A percentile compares a stretch with the other conserved stretches of the same genome.
phyloP scores from a whole-genome alignment of 2,113 vertebrate genomes.

The Rhagologus leucostigma region DNA sequence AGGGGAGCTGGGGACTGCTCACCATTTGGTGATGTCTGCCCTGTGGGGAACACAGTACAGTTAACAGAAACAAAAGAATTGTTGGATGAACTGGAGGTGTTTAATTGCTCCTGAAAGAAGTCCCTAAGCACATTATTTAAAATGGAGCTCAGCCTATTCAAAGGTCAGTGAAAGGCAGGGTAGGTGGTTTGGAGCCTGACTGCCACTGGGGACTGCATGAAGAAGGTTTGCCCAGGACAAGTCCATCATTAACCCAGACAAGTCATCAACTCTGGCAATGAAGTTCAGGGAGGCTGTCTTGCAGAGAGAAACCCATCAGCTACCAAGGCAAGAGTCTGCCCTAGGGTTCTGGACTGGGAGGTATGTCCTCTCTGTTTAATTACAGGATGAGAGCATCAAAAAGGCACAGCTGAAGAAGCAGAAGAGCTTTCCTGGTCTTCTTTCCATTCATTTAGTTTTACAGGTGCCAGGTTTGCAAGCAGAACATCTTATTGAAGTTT shows the following conservation, averaged over 20 bases:
- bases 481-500: neutral
- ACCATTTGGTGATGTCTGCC: fast-evolving
- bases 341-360: neutral
- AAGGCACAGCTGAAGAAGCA: neutral
- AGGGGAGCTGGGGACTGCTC: neutral
- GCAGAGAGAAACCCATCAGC: neutral
- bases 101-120: neutral
- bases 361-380: neutral
- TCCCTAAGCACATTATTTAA: neutral
- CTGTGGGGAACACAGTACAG: too few relatives aligned
- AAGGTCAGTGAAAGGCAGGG: neutral
- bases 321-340: neutral
- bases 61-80: neutral
- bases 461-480: neutral
- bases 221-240: neutral
- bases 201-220: fast-evolving
- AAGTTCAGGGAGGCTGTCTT: neutral
- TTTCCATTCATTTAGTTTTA: neutral
- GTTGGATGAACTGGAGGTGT: neutral
- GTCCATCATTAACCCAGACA: neutral
- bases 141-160: neutral
- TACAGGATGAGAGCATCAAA: neutral
- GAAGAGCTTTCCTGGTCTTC: neutral
- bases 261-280: neutral
- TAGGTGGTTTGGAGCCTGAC: neutral